Base-by-base conservation (phyloP, 2,888 invertebrate genomes). In the Polietes domitor region DNA sequence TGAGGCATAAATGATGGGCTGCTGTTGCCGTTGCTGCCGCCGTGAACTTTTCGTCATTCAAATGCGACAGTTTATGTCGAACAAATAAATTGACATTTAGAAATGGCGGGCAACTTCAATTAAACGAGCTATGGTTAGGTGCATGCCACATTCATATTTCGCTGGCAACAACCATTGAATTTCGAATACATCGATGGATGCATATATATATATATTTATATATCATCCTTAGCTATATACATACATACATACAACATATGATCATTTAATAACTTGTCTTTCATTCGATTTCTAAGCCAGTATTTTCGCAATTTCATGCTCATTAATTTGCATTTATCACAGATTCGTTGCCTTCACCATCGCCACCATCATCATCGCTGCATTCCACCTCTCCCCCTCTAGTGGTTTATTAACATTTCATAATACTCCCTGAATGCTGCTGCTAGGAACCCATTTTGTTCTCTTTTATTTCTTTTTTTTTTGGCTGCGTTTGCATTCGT, bases 1-100 rank as follows among this genome's bases (percentile, higher is more conserved):
- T 86, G 85, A 86, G 91, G 87, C 90, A 88, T 90, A 88, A 79
- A 77, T 91, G 88, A 79, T 70, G 12, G 55, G 55, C 12, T 24
- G 17, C 28, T 58, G 68, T 47, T 74, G 77, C 68, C 55, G 43
- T 63, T 74, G 47, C 21, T 21, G 37, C 41, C 28, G 63, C 12
- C 65, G 63, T 71, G 19, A 74, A 7, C 37, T 19, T 50, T 41
- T 58, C 55, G 15, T 41, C 7, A 19, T 43, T 65, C 41, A n/a
- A 81, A 78, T 41, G 37, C 43, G 43, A 68, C 68, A 68, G 68
- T 68, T 68, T 68, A 43, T 32, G 63, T 37, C 32, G 32, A n/a
- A n/a, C 65, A 65, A 41, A 68, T 76, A 78, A 84, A 81, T 81
- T 84, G 81, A 83, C 78, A 78, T 78, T 81, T 81, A 81, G 75